phyloP scores from a whole-genome alignment of 2,888 invertebrate genomes.

The Drosophila fulvimacula region DNA sequence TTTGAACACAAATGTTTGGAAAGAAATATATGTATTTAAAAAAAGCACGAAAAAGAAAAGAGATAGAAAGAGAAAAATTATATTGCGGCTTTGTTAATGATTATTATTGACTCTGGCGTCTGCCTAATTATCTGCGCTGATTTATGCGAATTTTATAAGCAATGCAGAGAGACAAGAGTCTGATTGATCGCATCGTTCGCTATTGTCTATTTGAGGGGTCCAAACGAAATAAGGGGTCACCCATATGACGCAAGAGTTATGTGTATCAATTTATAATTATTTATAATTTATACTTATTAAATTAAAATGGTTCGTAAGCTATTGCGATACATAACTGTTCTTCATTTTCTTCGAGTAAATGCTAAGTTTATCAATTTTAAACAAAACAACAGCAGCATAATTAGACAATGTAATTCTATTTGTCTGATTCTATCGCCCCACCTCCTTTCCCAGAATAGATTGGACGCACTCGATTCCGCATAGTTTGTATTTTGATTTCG shows the following conservation, averaged over 20 bases:
- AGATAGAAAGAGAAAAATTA: conserved; percentile 4
- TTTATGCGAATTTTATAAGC: conserved; percentile 76
- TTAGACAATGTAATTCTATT: background rate
- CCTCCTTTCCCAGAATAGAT: conserved; percentile 54
- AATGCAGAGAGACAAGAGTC: conserved; percentile 34
- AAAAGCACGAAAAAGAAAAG: background rate
- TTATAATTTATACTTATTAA: conserved; percentile 26
- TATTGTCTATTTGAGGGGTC: conserved; percentile 29
- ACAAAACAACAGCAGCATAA: background rate
- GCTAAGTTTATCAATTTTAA: background rate
- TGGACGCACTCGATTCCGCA: conserved; percentile 81
- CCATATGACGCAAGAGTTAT: conserved; percentile 75
- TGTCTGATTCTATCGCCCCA: background rate
- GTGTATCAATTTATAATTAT: conserved; percentile 35
- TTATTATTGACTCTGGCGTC: conserved; percentile 50
- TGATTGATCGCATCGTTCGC: conserved; percentile 8
- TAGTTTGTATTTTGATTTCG: conserved; percentile 79
- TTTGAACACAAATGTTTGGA: conserved; percentile 13
- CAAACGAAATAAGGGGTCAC: conserved; percentile 27
- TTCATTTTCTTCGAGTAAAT: background rate
- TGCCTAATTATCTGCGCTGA: conserved; percentile 72
- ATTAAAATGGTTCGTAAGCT: conserved; percentile 67
- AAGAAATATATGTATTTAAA: background rate
- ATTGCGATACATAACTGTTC: conserved; percentile 28
- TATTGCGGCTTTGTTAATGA: conserved; percentile 38